Base-by-base conservation (phyloP, 2,113 vertebrate species). In the Vireo altiloquus region DNA sequence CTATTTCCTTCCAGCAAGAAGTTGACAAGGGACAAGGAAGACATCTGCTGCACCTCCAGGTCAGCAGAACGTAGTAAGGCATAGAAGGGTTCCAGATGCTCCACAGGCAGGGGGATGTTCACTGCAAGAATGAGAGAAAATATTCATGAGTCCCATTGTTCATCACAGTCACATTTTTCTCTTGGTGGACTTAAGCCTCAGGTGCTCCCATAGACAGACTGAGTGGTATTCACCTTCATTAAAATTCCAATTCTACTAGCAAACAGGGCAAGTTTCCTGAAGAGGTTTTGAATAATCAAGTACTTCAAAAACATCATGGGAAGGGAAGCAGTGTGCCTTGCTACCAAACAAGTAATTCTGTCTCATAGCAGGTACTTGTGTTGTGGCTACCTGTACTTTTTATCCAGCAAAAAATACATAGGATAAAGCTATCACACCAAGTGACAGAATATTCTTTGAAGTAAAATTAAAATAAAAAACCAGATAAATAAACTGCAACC, bases 1-100 rank as follows among this genome's bases (percentile, higher is more conserved):
- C 98, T 96, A 39, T 98, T 98, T 92, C 97, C 97, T 88, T 98
- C 98, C 33, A 98, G 91, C 40, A 99, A 95, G 74, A 99, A 98
- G 90, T 97, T 98, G 66, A 98, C 97, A 87, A 98, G 95, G 2
- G 98, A 97, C 39, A 98, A 97, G 44, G 97, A 98, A 81, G 96
- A 92, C 50, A 97, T 98, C 87, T 98, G 98, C 68, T 98, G 98
- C 76, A 98, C 98, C 47, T 98, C 96, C 87, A 98, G 84, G 85
- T 98, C 98, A 81, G 87, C 28, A 72, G 98, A 98, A 53, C 98
- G 86, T 50, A 98, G 84, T 71, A 99, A 95, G n/a, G 96, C 78
- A 50, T 97, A 88, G 56, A 98, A 95, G 18, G 98, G 94, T 66
- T 98, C 98, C 95, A 98, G 63, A 81, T 98, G 98, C 66, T 96